Evolutionary conservation across 2,888 invertebrate genomes (phyloP).

Genomic region (Microdon myrmicae): DNA sequence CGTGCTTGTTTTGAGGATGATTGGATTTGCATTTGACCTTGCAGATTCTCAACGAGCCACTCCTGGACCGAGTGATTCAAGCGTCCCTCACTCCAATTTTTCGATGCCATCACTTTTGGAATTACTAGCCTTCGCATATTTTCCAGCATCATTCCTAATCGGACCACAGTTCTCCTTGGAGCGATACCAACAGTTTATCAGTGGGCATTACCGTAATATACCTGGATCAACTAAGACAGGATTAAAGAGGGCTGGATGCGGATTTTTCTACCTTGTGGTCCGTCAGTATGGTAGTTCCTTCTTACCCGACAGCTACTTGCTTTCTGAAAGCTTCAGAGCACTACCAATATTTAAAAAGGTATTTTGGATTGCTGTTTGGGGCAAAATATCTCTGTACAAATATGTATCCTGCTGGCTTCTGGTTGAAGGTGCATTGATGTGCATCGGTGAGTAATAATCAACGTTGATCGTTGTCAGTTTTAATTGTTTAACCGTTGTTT

Average conservation of each 20-base stretch:
- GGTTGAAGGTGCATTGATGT: constrained; percentile 80
- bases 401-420: constrained; percentile 95
- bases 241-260: constrained; percentile 73
- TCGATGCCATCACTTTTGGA: constrained; percentile 76
- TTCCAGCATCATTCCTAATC: constrained; percentile 90
- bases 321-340: constrained; percentile 72
- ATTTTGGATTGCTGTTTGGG: constrained; percentile 83
- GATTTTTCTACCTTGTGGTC: constrained; percentile 77
- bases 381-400: constrained; percentile 85
- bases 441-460: no score
- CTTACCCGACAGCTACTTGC: constrained; percentile 79
- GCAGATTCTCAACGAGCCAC: constrained; percentile 77
- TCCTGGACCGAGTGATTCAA: constrained; percentile 75
- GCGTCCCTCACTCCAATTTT: no score
- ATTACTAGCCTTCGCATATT: constrained; percentile 83
- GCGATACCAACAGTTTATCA: constrained; percentile 81
- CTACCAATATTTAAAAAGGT: constrained; percentile 72
- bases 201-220: constrained; percentile 72
- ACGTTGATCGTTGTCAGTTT: no score
- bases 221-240: constrained; percentile 66
- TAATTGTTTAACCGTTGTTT: no score
- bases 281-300: constrained; percentile 79
- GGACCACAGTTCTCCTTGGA: constrained; percentile 93
- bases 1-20: constrained; percentile 88
- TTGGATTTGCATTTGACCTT: constrained; percentile 83